Evolutionary conservation across 2,888 invertebrate genomes (phyloP).

Genomic region (Calameuta idolon): DNA sequence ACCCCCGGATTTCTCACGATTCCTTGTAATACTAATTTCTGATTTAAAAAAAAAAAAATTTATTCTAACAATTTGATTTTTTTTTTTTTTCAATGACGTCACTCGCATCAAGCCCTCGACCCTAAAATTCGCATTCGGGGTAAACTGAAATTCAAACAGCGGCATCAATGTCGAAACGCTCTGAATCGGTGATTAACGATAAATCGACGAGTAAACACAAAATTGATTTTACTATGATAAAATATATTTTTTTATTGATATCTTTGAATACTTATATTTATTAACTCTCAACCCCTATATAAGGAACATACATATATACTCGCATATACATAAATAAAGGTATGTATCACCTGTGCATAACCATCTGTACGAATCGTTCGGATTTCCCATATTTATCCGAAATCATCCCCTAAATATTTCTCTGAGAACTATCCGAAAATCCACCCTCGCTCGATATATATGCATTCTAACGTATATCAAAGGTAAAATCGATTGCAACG

Average conservation of each 20-base stretch:
- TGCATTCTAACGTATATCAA: not conserved
- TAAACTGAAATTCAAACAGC: constrained; percentile 15
- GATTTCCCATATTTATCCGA: not conserved
- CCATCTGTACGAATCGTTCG: not conserved
- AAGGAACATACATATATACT: not conserved
- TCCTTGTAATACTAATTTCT: not conserved
- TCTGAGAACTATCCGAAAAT: not conserved
- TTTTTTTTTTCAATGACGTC: not conserved
- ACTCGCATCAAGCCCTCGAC: constrained; percentile 25
- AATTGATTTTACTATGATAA: constrained; percentile 44
- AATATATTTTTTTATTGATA: not conserved
- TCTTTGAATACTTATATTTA: not conserved
- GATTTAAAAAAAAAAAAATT: not conserved
- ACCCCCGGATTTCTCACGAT: not conserved
- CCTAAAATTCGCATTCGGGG: constrained; percentile 48
- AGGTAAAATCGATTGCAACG: not conserved
- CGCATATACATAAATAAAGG: not conserved
- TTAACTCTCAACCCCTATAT: not conserved
- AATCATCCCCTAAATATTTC: not conserved
- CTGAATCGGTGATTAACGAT: constrained; percentile 41
- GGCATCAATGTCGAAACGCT: not conserved
- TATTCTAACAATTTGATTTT: not conserved
- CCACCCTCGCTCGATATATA: not conserved
- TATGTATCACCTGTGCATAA: not conserved
- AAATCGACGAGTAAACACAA: constrained; percentile 53